These are phyloP conservation scores for Amphipoea oculea DNA, from an alignment of 2,888 invertebrate species.

Conservation along the genomic window DNA sequence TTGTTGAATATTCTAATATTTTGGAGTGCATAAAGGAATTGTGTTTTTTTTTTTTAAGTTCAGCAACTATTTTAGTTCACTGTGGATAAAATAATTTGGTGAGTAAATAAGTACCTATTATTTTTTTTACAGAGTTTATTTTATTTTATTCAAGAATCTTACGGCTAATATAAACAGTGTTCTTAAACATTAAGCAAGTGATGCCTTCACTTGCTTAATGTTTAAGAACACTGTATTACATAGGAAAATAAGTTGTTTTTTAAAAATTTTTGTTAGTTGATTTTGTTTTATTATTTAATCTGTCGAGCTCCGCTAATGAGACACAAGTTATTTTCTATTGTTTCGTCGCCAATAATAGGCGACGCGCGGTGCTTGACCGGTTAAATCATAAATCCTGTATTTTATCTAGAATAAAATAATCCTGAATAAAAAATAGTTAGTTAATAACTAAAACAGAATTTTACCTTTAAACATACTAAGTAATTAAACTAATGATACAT, in stretches of 20 bases:
- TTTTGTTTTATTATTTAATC: no score
- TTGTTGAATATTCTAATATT: slow-evolving; percentile 16
- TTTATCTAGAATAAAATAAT: not conserved
- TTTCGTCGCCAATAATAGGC: no score
- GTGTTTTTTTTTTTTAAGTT: not conserved
- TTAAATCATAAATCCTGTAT: not conserved
- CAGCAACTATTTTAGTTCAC: not conserved
- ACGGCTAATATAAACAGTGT: not conserved
- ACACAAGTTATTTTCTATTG: no score
- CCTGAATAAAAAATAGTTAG: not conserved
- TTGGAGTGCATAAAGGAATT: not conserved
- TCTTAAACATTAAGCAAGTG: not conserved
- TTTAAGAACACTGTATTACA: no score
- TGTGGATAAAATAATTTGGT: not conserved
- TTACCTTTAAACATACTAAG: not conserved
- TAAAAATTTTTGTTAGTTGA: no score
- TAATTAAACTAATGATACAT: not conserved
- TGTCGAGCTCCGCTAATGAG: no score
- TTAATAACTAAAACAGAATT: not conserved
- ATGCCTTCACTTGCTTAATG: no score
- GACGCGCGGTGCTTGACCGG: no score
- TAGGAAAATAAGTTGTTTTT: not conserved
- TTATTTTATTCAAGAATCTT: not conserved
- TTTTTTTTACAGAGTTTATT: not conserved
- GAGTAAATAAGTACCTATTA: not conserved